Base-by-base conservation (phyloP, 1,140 invertebrate species). In the Pentalonia nigronervosa region DNA sequence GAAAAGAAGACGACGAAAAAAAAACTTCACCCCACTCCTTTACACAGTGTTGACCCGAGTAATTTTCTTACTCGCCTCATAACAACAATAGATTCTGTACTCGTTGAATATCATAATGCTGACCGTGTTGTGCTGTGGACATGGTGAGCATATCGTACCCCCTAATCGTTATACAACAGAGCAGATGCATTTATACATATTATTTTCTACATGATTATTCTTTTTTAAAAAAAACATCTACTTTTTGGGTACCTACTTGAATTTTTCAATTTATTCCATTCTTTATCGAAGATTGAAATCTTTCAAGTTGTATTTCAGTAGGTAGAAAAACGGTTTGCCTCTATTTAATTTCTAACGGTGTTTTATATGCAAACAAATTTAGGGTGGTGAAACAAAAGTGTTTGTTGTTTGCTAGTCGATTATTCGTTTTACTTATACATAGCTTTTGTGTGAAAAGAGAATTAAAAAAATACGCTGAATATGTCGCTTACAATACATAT, bases 11-110 rank as follows among this genome's bases (percentile, higher is more conserved):
- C 47, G 47, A 53, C 6, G n/a, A 92, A 93, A 93, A 84, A n/a
- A 53, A 41, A 41, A 81, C 53, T 93, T 20, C 81, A 93, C 91
- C 91, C 81, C 50, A 93, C 60, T 93, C 30, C 34, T 93, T 86
- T 93, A 93, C 34, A 93, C 7, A 9, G 41, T 93, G 91, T 93
- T 93, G 91, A 93, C 91, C 91, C 81, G 91, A 93, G 81, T 86
- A 93, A 93, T 93, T 93, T 93, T 93, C 91, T 56, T 93, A 86
- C 34, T 86, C 91, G 25, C 81, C 91, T 93, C 76, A 53, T 93
- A 93, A 93, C 91, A 93, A 93, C 91, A 93, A 93, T 86, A 25
- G 53, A 30, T 34, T 34, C 14, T 67, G 41, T 56, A 41, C 53
- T 60, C 41, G 9, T n/a, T 56, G 36, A 56, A 67, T 67, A 90